Evolutionary conservation across 2,888 invertebrate genomes (phyloP).

Genomic region (Rapana venosa): DNA sequence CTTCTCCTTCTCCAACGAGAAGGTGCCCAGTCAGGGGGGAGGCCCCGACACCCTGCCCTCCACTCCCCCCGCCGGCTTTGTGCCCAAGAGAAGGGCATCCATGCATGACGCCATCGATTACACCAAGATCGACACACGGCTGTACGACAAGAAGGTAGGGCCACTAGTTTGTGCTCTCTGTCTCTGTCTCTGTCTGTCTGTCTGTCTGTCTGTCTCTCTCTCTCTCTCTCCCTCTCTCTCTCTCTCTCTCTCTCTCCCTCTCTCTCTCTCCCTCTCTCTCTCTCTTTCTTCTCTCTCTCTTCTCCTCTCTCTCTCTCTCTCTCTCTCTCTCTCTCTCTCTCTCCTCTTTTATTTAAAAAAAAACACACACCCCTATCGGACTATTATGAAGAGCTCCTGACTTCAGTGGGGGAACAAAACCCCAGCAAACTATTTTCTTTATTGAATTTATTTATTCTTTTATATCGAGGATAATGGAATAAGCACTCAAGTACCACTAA

Average conservation of each 20-base stretch:
- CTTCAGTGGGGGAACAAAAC: no score
- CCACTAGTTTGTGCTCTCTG: conserved; percentile 51
- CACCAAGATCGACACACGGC: conserved; percentile 74
- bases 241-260: not conserved
- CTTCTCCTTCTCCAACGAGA: conserved; percentile 64
- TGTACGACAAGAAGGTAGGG: conserved; percentile 72
- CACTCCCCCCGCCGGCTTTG: conserved; percentile 57
- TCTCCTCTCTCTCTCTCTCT: not conserved
- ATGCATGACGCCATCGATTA: conserved; percentile 85
- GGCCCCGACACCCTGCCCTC: conserved; percentile 57
- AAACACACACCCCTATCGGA: no score
- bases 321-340: not conserved
- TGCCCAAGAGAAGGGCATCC: conserved; percentile 74
- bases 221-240: not conserved
- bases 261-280: no score
- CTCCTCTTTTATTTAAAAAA: no score
- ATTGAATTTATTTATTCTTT: no score
- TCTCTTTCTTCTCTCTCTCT: not conserved
- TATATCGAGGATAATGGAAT: no score
- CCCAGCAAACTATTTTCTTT: no score
- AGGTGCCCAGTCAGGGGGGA: conserved; percentile 58
- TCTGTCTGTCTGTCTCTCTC: conserved; percentile 3
- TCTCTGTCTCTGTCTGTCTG: conserved; percentile 5
- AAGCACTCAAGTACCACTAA: no score
- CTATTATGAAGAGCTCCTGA: no score